Evolutionary conservation across 2,888 invertebrate genomes (phyloP).

Genomic region (Mamestra brassicae): DNA sequence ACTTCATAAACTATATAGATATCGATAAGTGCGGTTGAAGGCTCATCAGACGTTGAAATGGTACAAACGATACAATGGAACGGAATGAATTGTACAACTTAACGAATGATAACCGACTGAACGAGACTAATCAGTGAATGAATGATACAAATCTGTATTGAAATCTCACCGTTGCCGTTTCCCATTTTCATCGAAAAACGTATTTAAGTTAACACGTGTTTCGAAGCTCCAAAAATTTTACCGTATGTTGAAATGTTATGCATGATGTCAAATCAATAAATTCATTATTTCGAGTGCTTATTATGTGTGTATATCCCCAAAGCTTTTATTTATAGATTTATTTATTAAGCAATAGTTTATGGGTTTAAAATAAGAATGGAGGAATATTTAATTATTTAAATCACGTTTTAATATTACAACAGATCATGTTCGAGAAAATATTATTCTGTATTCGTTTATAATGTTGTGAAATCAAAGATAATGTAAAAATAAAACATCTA

Average conservation of each 20-base stretch:
- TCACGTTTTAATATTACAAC: conserved; percentile 8
- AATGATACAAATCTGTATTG: conserved; percentile 37
- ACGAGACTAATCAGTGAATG: conserved; percentile 20
- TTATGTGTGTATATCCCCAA: conserved; percentile 64
- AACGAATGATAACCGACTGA: conserved; percentile 56
- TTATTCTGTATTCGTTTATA: conserved; percentile 24
- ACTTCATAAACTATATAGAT: conserved; percentile 24
- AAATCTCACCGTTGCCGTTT: conserved; percentile 45
- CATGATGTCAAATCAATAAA: conserved; percentile 33
- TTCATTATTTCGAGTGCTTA: conserved; percentile 53
- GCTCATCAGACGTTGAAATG: conserved; percentile 47
- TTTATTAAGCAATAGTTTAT: conserved; percentile 53
- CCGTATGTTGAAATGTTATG: conserved; percentile 15
- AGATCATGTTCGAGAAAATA: conserved; percentile 9
- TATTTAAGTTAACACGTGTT: conserved; percentile 20
- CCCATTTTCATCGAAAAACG: conserved; percentile 11
- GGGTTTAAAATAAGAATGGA: conserved; percentile 25
- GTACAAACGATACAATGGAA: conserved; percentile 57
- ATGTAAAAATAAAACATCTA: conserved; percentile 34
- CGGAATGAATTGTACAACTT: conserved; percentile 41
- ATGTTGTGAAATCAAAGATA: conserved; percentile 38
- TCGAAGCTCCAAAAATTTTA: conserved; percentile 21
- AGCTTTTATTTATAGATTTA: conserved; percentile 67
- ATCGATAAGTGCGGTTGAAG: conserved; percentile 46
- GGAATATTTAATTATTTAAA: conserved; percentile 34